phyloP scores from a whole-genome alignment of 2,797 vertebrate genomes.

The Harpagifer antarcticus region DNA sequence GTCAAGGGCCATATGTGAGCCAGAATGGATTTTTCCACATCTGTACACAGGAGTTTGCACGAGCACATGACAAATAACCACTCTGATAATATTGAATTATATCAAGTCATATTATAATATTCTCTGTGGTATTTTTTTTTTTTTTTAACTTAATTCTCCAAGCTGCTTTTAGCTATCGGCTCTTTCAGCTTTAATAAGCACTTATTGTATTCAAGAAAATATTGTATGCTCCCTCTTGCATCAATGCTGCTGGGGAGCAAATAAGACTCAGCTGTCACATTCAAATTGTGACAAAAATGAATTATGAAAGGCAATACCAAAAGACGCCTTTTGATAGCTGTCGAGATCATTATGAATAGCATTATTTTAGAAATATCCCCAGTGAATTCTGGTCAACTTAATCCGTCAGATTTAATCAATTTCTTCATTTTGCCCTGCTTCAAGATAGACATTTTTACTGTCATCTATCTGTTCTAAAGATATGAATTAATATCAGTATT shows the following conservation, averaged over 20 bases:
- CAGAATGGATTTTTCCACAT: conserved; percentile 73
- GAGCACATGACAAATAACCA: conserved; percentile 61
- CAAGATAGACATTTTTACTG: conserved; percentile 35
- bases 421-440: conserved; percentile 18
- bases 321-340: conserved; percentile 39
- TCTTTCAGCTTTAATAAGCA: conserved; percentile 63
- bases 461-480: conserved; percentile 30
- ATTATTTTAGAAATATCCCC: conserved; percentile 24
- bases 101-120: conserved; percentile 46
- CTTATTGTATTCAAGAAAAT: conserved; percentile 52
- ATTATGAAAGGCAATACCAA: conserved; percentile 46
- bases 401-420: conserved; percentile 46
- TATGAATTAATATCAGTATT: conserved; percentile 23
- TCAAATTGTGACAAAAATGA: conserved; percentile 40
- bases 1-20: conserved; percentile 64
- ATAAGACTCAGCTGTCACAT: conserved; percentile 34
- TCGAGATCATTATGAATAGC: conserved; percentile 42
- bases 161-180: conserved; percentile 38
- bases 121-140: conserved; percentile 51
- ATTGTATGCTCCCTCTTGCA: conserved; percentile 27
- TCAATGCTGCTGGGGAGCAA: conserved; percentile 30
- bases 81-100: conserved; percentile 59
- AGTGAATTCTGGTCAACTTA: conserved; percentile 30
- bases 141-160: conserved; percentile 2
- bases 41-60: conserved; percentile 60